phyloP scores from a whole-genome alignment of 1,140 invertebrate genomes.

The Ostrea edulis region DNA sequence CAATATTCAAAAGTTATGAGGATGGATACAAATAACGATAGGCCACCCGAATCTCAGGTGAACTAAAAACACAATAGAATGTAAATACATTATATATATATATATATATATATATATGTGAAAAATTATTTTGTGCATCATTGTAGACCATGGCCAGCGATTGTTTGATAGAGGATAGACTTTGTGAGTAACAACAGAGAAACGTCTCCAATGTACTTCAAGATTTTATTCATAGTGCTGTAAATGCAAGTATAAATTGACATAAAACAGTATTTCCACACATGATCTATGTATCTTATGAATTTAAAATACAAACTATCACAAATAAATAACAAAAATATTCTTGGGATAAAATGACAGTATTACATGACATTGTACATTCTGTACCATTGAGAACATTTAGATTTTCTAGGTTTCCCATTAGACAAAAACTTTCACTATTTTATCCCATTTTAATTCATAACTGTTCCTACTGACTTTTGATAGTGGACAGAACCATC shows the following conservation, averaged over 20 bases:
- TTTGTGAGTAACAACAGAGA: too few species aligned
- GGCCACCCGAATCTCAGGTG: too few species aligned
- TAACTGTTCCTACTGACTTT: background rate
- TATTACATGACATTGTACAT: background rate
- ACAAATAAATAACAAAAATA: constrained; percentile 32
- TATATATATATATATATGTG: too few species aligned
- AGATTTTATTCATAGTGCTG: constrained; percentile 5
- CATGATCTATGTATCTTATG: background rate
- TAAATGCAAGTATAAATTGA: constrained; percentile 20
- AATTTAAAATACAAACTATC: constrained; percentile 6
- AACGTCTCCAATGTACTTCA: background rate
- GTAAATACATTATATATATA: too few species aligned
- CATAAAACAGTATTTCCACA: constrained; percentile 26
- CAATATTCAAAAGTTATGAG: too few species aligned
- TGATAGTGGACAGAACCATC: background rate
- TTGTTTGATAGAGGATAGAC: too few species aligned
- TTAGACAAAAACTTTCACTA: constrained; percentile 77
- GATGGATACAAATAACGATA: too few species aligned
- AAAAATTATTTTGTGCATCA: too few species aligned
- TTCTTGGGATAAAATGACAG: background rate
- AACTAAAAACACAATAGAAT: too few species aligned
- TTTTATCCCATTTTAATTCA: background rate
- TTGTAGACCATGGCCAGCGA: too few species aligned
- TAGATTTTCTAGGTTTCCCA: constrained; percentile 81
- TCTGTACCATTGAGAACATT: background rate